phyloP scores from a whole-genome alignment of 2,888 invertebrate genomes.

The Epirrhoe alternata region DNA sequence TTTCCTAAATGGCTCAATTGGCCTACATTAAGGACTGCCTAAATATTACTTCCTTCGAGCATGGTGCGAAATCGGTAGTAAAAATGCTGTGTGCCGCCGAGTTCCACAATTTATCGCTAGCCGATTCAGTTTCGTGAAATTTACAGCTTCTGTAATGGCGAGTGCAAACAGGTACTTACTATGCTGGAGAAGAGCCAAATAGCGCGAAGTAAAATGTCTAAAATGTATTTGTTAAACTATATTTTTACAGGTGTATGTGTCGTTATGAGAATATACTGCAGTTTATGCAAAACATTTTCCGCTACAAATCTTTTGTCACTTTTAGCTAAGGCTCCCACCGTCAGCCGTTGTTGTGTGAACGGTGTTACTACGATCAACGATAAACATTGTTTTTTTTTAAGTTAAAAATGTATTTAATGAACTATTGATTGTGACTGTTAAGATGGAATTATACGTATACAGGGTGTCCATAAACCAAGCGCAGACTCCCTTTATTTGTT shows the following conservation, averaged over 20 bases:
- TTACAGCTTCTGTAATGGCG: slow-evolving; percentile 32
- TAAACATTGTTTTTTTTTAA: no score
- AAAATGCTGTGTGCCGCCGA: slow-evolving; percentile 38
- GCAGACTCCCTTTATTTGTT: no score
- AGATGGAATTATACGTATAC: no score
- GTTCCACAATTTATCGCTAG: slow-evolving; percentile 33
- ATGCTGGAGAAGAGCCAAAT: slow-evolving; percentile 28
- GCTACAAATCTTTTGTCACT: background rate
- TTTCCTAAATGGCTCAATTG: background rate
- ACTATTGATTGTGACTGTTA: no score
- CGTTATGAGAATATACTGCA: background rate
- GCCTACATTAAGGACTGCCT: background rate
- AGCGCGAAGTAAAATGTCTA: slow-evolving; percentile 14
- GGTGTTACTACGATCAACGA: no score
- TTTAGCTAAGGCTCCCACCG: background rate
- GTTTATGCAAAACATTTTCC: background rate
- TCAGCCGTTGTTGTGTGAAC: no score
- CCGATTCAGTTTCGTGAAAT: slow-evolving; percentile 38
- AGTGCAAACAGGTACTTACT: slow-evolving; percentile 29
- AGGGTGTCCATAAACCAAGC: no score
- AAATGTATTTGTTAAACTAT: slow-evolving; percentile 13
- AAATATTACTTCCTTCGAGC: slow-evolving; percentile 6
- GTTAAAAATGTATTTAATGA: no score
- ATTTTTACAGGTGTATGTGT: background rate
- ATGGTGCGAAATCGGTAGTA: slow-evolving; percentile 26